Evolutionary conservation across 2,113 vertebrate genomes (phyloP).

Genomic region (Sminthopsis crassicaudata): DNA sequence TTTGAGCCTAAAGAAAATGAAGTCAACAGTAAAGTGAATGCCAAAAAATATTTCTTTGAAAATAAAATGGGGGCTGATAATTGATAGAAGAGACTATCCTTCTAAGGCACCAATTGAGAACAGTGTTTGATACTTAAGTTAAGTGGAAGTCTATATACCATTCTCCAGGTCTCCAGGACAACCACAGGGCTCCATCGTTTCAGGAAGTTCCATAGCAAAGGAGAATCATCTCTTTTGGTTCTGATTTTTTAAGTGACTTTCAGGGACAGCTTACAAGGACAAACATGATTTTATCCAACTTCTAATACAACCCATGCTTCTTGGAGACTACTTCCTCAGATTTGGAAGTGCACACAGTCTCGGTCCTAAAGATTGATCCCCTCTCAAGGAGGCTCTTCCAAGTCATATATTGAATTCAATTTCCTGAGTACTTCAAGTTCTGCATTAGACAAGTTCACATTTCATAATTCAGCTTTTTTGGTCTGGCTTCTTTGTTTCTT

Average conservation of each 20-base stretch:
- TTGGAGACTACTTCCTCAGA: conserved; percentile 12
- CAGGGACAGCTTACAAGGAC: not conserved
- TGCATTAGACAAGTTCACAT: not conserved
- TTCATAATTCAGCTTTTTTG: conserved; percentile 8
- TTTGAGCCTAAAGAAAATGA: conserved; percentile 26
- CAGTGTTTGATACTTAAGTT: not conserved
- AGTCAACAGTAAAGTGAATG: not conserved
- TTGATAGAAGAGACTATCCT: not conserved
- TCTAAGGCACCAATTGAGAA: not conserved
- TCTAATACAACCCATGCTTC: conserved; percentile 29
- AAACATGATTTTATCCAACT: conserved; percentile 5
- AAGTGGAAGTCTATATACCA: not conserved
- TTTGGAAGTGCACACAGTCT: conserved; percentile 19
- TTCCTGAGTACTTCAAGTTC: conserved; percentile 32
- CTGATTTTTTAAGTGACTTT: conserved; percentile 16
- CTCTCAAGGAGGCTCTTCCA: conserved; percentile 38
- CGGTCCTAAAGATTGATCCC: conserved; percentile 48
- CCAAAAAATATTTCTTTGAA: not conserved
- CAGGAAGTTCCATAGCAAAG: conserved; percentile 22
- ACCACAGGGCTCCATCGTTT: conserved; percentile 3
- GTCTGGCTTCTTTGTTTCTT: not conserved
- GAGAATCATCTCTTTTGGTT: not conserved
- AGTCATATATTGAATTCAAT: conserved; percentile 10
- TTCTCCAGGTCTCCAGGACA: not conserved
- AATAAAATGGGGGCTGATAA: not conserved